A percentile compares a stretch with the other conserved stretches of the same genome.
Evolutionary conservation across 30 jellyfish, hydroid and myxozoan species (phyloP).

Genomic region (Aurelia sp.): DNA sequence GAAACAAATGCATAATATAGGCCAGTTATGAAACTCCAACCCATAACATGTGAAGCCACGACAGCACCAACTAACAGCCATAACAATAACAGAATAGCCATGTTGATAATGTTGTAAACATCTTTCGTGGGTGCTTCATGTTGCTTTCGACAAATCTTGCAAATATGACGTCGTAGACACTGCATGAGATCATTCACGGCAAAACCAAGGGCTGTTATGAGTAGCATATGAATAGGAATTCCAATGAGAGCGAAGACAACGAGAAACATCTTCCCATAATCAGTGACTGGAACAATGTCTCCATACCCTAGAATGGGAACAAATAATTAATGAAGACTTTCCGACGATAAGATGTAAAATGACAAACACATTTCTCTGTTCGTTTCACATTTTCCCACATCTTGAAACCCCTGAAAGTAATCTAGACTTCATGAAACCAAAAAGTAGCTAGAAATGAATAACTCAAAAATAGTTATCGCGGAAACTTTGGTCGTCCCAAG

Average conservation of each 20-base stretch:
- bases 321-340: no score
- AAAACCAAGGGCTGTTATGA: neutral
- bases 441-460: no score
- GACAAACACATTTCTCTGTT: no score
- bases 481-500: no score
- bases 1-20: constrained; percentile 25
- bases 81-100: neutral
- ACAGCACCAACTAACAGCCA: constrained; percentile 9
- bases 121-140: neutral
- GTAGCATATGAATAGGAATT: neutral
- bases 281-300: neutral
- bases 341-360: no score
- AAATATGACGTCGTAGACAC: neutral
- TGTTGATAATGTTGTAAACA: neutral
- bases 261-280: neutral
- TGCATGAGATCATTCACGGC: neutral
- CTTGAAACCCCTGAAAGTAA: no score
- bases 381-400: no score
- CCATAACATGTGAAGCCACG: neutral
- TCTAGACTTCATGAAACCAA: no score
- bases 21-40: constrained; percentile 2
- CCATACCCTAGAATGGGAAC: neutral
- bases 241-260: neutral
- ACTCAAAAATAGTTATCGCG: no score
- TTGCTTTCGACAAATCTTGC: neutral